A percentile compares a stretch with the other conserved stretches of the same genome.
phyloP scores from a whole-genome alignment of 2,797 vertebrate genomes.

The Syncerus caffer region DNA sequence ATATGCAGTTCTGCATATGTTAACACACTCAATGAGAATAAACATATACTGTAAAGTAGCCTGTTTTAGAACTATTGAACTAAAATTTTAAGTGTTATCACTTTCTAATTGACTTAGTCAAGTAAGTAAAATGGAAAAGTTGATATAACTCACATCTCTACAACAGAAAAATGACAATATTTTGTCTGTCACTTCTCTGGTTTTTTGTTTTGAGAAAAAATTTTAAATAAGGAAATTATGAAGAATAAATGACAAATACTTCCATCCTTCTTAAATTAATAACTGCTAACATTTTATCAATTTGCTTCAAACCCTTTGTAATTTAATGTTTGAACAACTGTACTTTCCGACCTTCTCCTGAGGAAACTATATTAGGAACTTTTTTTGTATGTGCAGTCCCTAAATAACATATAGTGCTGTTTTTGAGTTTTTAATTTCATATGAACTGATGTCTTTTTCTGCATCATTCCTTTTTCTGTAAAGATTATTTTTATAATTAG shows the following conservation, averaged over 20 bases:
- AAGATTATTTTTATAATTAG: background rate
- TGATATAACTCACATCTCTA: background rate
- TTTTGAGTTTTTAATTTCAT: slow-evolving; percentile 28
- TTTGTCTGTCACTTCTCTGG: background rate
- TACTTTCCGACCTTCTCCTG: background rate
- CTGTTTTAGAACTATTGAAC: slow-evolving; percentile 22
- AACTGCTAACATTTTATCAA: background rate
- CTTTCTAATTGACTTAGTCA: slow-evolving; percentile 17
- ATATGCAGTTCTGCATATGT: background rate
- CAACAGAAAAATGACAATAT: background rate
- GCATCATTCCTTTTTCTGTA: background rate
- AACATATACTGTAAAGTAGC: background rate
- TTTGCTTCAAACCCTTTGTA: background rate
- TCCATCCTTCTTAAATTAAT: background rate
- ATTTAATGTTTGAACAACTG: background rate
- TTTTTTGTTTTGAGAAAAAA: slow-evolving; percentile 46
- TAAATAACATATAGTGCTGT: background rate
- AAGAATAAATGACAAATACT: slow-evolving; percentile 6
- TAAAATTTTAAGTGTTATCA: slow-evolving; percentile 7
- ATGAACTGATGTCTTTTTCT: background rate
- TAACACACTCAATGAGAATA: background rate
- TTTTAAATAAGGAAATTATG: slow-evolving; percentile 11
- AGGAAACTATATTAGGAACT: background rate
- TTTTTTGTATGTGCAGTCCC: background rate
- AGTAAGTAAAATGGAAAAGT: background rate